Conservation (phyloP, 2,797 vertebrate genomes). For the Acrocephalus scirpaceus region DNA sequence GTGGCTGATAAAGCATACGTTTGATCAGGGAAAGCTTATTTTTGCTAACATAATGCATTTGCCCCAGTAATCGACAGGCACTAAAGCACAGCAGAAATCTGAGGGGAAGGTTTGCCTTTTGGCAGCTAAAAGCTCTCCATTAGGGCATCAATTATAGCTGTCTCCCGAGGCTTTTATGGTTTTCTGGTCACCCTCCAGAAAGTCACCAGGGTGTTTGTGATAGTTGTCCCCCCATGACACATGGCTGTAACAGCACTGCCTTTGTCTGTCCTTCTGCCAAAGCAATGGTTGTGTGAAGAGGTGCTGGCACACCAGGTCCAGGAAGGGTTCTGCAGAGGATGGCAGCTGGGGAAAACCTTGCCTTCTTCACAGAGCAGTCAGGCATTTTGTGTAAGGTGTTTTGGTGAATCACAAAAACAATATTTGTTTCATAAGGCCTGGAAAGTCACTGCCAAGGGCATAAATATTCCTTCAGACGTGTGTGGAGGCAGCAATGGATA, state of each 20-base stretch:
- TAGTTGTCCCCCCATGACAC: neutral
- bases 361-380: neutral
- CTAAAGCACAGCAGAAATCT: constrained; percentile 35
- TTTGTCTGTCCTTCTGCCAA: neutral
- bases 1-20: constrained; percentile 68
- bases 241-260: neutral
- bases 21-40: constrained; percentile 66
- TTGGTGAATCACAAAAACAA: neutral
- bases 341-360: neutral
- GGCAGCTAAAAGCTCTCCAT: neutral
- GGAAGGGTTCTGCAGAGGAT: neutral
- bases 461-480: neutral
- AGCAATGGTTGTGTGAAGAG: neutral
- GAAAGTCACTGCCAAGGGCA: neutral
- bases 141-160: neutral
- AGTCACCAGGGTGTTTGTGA: neutral
- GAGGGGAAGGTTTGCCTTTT: neutral
- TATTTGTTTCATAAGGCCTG: neutral
- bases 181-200: neutral
- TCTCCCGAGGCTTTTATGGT: neutral
- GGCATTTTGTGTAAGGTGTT: neutral
- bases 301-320: neutral
- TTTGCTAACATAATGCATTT: constrained; percentile 48
- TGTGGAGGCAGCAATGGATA: neutral
- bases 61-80: constrained; percentile 12